Evolutionary conservation across 2,888 invertebrate species (phyloP), one percentile per base, ranked within the genome.

Genomic region (Agonopterix alstromeriana): DNA sequence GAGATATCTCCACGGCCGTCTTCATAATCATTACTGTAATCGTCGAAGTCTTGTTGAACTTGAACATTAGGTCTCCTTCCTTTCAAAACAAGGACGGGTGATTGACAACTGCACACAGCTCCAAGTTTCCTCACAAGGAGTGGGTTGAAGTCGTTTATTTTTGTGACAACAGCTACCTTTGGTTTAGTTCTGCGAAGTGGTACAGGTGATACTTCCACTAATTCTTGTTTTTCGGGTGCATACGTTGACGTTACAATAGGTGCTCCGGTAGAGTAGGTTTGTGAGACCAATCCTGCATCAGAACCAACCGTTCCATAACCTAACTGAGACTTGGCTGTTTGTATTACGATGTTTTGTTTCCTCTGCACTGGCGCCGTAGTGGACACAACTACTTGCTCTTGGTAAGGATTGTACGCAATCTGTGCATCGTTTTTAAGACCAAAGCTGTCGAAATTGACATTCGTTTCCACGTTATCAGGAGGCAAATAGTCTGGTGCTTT

Each of bases 121-220:
- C 93, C 93, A 9, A 94, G 77, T 78, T 94, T 94, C 41, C 92
- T 90, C 0, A 94, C 89, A 11, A 94, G 82, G 8, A 94, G 76
- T 0, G 94, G 94, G 71, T 94, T 93, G 57, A 93, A 91, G 58
- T 94, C 94, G 58, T 93, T 94, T 53, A 92, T 90, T 70, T 93
- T 93, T 0, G 93, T 91, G 2, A 93, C 91, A 8, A 92, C 90
- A 41, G 89, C 90, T 38, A 90, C 88, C 60, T 88, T 89, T 17
- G 90, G 89, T 55, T 87, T 89, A 0, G 70, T 73, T 66, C 76
- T 78, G 48, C 80, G 70, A 45, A 68, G 52, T 11, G 80, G 78
- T 8, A 61, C 55, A 12, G 70, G 58, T 11, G 77, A 58, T 0
- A 87, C 81, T 63, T 89, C 86, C 17, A 82, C 75, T 17, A 81